phyloP scores from a whole-genome alignment of 2,113 vertebrate species.

The Plectropomus leopardus region DNA sequence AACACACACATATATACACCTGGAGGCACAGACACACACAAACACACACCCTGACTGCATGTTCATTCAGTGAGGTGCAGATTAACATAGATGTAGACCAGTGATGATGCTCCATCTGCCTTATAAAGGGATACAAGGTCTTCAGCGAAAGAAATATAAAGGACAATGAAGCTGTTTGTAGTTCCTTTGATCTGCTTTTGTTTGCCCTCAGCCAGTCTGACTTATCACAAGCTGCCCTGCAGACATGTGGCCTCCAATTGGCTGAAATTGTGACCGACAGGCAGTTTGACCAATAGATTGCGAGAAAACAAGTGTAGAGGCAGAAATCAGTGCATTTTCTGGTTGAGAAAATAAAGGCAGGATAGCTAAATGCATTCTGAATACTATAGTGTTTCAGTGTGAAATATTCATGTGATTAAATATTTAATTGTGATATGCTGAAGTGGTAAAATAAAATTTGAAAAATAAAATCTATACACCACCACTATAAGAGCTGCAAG shows the following conservation, averaged over 20 bases:
- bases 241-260: conserved; percentile 37
- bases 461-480: conserved; percentile 67
- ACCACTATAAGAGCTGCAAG: conserved; percentile 21
- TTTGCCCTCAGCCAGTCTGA: conserved; percentile 41
- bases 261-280: conserved; percentile 32
- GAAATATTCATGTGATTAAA: conserved; percentile 80
- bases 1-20: conserved; percentile 15
- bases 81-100: conserved; percentile 66
- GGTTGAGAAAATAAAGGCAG: conserved; percentile 51
- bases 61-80: conserved; percentile 69
- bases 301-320: not conserved
- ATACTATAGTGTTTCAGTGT: conserved; percentile 71
- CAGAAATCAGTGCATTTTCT: conserved; percentile 47
- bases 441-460: conserved; percentile 60
- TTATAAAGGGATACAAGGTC: conserved; percentile 40
- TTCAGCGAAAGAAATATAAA: conserved; percentile 43
- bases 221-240: conserved; percentile 50
- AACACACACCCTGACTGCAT: conserved; percentile 63
- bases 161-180: conserved; percentile 17
- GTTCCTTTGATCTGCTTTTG: conserved; percentile 31
- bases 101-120: conserved; percentile 61
- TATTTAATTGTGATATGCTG: conserved; percentile 81
- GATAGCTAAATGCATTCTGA: conserved; percentile 73
- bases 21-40: conserved; percentile 18
- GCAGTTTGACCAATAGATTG: conserved; percentile 43